Evolutionary conservation across 2,888 invertebrate genomes (phyloP).

Genomic region (Trimorus sp.): DNA sequence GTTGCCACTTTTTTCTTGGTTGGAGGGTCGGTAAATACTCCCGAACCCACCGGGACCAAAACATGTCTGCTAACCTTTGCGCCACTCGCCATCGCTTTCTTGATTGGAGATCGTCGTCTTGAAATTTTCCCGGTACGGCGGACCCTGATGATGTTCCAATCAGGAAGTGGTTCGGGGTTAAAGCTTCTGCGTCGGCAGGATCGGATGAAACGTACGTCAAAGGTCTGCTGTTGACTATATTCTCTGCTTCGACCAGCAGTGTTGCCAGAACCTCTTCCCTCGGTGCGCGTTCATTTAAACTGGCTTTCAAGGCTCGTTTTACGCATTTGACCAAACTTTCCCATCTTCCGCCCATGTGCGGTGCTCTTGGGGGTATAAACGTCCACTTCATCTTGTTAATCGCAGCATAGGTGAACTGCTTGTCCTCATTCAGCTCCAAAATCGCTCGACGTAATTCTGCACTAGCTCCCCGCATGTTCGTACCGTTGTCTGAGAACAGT

Average conservation of each 20-base stretch:
- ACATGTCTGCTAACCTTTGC: not conserved
- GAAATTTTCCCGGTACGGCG: not conserved
- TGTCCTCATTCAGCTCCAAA: not conserved
- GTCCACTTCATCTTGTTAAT: not conserved
- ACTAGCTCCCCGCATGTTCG: constrained; percentile 31
- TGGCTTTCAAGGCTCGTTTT: constrained; percentile 29
- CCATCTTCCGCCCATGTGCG: constrained; percentile 56
- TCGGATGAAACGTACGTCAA: constrained; percentile 70
- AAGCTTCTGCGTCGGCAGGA: constrained; percentile 67
- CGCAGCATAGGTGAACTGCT: not conserved
- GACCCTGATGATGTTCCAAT: not conserved
- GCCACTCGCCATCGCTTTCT: constrained; percentile 12
- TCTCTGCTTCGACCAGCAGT: not conserved
- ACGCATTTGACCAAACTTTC: constrained; percentile 38
- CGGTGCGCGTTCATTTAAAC: not conserved
- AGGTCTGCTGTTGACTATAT: constrained; percentile 61
- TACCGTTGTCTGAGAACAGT: constrained; percentile 2
- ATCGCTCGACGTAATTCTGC: constrained; percentile 33
- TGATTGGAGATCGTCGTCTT: not conserved
- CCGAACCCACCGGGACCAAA: constrained; percentile 9
- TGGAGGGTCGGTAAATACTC: too few species aligned
- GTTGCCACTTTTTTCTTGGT: too few species aligned
- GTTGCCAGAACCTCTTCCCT: not conserved
- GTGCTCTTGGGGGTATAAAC: not conserved
- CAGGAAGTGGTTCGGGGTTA: constrained; percentile 72